Percentiles rank a stretch among this genome's conserved stretches.
phyloP scores from a whole-genome alignment of 2,888 invertebrate genomes.

The Malthinus seriepunctatus region DNA sequence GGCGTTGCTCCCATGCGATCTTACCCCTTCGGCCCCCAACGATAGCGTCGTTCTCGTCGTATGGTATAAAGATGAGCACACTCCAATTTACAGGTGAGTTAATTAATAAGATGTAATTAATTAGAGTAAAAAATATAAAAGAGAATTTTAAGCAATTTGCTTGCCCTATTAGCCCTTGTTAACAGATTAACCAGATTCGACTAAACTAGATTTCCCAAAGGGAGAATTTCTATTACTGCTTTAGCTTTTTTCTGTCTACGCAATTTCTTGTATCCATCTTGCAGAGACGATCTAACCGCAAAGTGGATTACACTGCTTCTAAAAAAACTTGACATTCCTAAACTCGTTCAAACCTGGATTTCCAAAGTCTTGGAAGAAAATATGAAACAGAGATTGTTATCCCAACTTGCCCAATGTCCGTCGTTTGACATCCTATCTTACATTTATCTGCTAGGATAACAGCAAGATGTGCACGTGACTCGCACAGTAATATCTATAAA shows the following conservation, averaged over 20 bases:
- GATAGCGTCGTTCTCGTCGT: slow-evolving; percentile 84
- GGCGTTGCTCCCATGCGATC: slow-evolving; percentile 85
- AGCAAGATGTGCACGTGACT: slow-evolving; percentile 45
- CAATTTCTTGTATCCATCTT: slow-evolving; percentile 39
- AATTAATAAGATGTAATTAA: not conserved
- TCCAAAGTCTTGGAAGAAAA: slow-evolving; percentile 37
- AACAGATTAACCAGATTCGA: slow-evolving; percentile 36
- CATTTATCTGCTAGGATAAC: slow-evolving; percentile 47
- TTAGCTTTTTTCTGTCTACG: slow-evolving; percentile 33
- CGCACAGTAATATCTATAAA: slow-evolving; percentile 28
- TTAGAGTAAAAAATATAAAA: too few relatives aligned
- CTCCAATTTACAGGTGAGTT: slow-evolving; percentile 85
- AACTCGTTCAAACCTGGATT: slow-evolving; percentile 35
- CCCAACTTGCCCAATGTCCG: slow-evolving; percentile 42
- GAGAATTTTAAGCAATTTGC: too few relatives aligned
- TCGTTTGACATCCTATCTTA: slow-evolving; percentile 46
- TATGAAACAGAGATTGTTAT: slow-evolving; percentile 47
- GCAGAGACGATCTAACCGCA: slow-evolving; percentile 33
- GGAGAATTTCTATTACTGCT: slow-evolving; percentile 38
- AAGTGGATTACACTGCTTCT: slow-evolving; percentile 31
- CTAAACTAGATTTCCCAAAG: slow-evolving; percentile 41
- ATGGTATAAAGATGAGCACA: slow-evolving; percentile 87
- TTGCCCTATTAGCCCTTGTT: slow-evolving; percentile 6
- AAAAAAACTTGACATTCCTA: slow-evolving; percentile 37
- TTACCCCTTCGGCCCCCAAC: slow-evolving; percentile 73